These are phyloP conservation scores for Physella acuta DNA, from an alignment of 1,140 invertebrate genomes.

Conservation along the genomic window DNA sequence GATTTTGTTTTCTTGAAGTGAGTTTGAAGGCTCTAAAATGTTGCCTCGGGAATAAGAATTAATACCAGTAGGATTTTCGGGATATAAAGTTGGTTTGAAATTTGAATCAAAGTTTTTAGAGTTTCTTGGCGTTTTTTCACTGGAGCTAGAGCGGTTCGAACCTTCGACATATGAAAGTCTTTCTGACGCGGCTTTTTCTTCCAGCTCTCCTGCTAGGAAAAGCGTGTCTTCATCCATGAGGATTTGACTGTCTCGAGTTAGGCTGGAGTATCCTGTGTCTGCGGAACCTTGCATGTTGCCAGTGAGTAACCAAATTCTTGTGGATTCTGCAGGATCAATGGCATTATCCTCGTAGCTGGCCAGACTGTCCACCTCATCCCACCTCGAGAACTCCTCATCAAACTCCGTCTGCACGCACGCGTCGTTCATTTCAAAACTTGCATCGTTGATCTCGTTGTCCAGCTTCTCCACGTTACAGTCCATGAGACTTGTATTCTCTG, in stretches of 20 bases:
- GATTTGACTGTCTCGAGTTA: slow-evolving; percentile 11
- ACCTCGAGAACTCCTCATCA: slow-evolving; percentile 12
- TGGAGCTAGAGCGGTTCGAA: neutral
- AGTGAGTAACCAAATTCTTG: slow-evolving; percentile 16
- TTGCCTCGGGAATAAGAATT: no score
- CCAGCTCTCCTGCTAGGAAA: neutral
- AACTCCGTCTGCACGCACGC: slow-evolving; percentile 19
- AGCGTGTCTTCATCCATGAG: slow-evolving; percentile 13
- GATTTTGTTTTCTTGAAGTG: no score
- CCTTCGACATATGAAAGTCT: neutral
- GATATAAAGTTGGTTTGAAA: no score
- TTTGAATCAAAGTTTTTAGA: neutral
- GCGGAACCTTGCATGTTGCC: slow-evolving; percentile 25
- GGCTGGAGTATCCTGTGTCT: slow-evolving; percentile 22
- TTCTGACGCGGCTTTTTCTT: neutral
- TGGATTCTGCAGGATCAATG: slow-evolving; percentile 20
- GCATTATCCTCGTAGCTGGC: slow-evolving; percentile 3
- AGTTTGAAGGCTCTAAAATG: no score
- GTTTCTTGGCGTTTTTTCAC: neutral
- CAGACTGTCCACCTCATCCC: slow-evolving; percentile 6
- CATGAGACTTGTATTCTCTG: neutral
- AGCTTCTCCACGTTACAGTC: neutral
- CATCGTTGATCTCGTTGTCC: neutral
- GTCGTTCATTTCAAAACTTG: slow-evolving; percentile 8
- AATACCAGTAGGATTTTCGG: no score